Evolutionary conservation across 2,113 vertebrate species (phyloP), one percentile per base, ranked within the genome.

Genomic region (Mus musculus): DNA sequence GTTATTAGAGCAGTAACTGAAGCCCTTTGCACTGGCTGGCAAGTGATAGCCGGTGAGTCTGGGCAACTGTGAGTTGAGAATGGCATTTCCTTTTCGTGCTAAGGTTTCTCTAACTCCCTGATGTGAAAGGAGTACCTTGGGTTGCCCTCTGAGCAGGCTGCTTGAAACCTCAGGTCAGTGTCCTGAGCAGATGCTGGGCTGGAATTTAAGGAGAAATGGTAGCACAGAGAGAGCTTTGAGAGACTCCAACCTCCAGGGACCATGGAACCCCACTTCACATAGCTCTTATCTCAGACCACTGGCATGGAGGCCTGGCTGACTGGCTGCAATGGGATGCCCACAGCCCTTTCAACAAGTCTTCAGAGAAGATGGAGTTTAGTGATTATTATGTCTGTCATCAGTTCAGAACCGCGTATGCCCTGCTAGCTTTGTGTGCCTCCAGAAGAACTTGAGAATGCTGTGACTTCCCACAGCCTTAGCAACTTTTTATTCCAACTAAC

Each of bases 81-180:
- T 75, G 80, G 90, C 67, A 92, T 93, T 95, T 97, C 92, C 85
- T 89, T 78, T 65, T 94, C 63, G 95, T 88, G n/a, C 76, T 17
- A 88, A 73, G 49, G 59, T 84, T 93, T 96, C 65, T 92, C n/a
- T 65, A 85, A 65, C 7, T 90, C 42, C 22, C 42, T 46, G 88
- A 61, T 91, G 42, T 63, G 39, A 91, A 91, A 87, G 56, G 81
- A 86, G 19, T 36, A 54, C 14, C 24, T 91, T 80, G 90, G 78
- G 54, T 75, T 39, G 85, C 61, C 59, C 49, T 77, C 59, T 46
- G 42, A 84, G 61, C 75, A 63, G 88, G 46, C n/a, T 65, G 26
- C 26, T 49, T 89, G 63, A 91, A 77, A 75, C 33, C 65, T 93
- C 65, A 76, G 80, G 56, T 94, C 80, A 85, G 75, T 33, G 20